phyloP scores from a whole-genome alignment of 2,888 invertebrate genomes.

The Cactoblastis cactorum region DNA sequence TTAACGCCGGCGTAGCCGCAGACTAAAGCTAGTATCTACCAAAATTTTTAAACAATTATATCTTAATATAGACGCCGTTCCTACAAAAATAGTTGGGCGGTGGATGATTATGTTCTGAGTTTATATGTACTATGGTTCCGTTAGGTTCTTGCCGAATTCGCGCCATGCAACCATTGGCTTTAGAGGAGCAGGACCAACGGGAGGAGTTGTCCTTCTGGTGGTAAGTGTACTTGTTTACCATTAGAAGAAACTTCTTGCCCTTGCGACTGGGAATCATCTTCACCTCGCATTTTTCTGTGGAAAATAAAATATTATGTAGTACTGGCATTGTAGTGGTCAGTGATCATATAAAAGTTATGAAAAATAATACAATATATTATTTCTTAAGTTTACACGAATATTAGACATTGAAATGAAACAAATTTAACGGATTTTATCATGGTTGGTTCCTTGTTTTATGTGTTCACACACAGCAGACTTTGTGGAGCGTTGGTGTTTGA shows the following conservation, averaged over 20 bases:
- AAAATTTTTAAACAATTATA: too few relatives aligned
- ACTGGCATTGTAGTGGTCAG: too few relatives aligned
- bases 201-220: slow-evolving; percentile 26
- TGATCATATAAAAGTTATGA: too few relatives aligned
- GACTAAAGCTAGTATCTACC: too few relatives aligned
- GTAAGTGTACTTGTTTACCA: slow-evolving; percentile 30
- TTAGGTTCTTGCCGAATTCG: background rate
- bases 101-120: background rate
- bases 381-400: too few relatives aligned
- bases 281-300: background rate
- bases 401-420: too few relatives aligned
- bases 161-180: background rate
- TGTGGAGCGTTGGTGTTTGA: too few relatives aligned
- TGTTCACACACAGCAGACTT: too few relatives aligned
- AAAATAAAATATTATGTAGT: background rate
- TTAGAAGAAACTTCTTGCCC: slow-evolving; percentile 20
- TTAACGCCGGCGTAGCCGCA: too few relatives aligned
- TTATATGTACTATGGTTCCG: background rate
- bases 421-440: too few relatives aligned
- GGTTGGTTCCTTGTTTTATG: too few relatives aligned
- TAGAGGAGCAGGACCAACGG: slow-evolving; percentile 6
- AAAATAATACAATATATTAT: too few relatives aligned
- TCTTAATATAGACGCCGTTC: background rate
- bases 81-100: background rate
- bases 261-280: slow-evolving; percentile 16